Base-by-base conservation (phyloP, 2,888 invertebrate genomes). In the Heliconius hortense region DNA sequence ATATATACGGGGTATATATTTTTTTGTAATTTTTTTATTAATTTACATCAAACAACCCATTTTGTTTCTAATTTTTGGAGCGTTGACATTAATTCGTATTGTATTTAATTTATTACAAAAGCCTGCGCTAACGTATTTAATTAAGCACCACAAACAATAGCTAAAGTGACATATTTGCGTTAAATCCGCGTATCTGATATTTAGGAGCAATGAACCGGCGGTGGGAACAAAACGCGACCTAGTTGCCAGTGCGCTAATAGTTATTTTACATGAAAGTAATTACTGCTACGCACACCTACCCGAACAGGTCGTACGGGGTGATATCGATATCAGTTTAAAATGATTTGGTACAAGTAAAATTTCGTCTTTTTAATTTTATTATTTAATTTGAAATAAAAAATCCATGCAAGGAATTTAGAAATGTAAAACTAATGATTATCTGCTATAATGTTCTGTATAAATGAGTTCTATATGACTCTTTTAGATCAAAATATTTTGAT, bases 181-280 rank as follows among this genome's bases (percentile, higher is more conserved):
- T 80, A 84, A 82, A 80, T 81, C 80, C 79, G 80, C 80, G 82
- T 82, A 84, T 85, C 84, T 83, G 84, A 85, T 84, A 83, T 82
- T 80, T 70, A 48, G 78, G 82, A 75, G 82, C 83, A 86, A 84
- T 84, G 85, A 84, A 84, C 84, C 78, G 79, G 74, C 81, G 76
- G 63, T 66, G 63, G 76, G 78, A 79, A 77, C 80, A 81, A 82
- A 79, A 79, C 79, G 76, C 82, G 84, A 80, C 85, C 84, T 85
- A 84, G 82, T 85, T 82, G 76, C 77, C 78, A 85, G 84, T 84
- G 82, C 83, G 81, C 83, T 87, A 86, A 86, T 84, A 84, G 81
- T 80, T 81, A 74, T 74, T 74, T 63, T 53, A 74, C 56, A 28
- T 74, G 35, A 70, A 80, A 77, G 78, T 80, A 82, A 81, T 81